Conservation (phyloP, 2,797 vertebrate genomes). For the Acrossocheilus fasciatus region DNA sequence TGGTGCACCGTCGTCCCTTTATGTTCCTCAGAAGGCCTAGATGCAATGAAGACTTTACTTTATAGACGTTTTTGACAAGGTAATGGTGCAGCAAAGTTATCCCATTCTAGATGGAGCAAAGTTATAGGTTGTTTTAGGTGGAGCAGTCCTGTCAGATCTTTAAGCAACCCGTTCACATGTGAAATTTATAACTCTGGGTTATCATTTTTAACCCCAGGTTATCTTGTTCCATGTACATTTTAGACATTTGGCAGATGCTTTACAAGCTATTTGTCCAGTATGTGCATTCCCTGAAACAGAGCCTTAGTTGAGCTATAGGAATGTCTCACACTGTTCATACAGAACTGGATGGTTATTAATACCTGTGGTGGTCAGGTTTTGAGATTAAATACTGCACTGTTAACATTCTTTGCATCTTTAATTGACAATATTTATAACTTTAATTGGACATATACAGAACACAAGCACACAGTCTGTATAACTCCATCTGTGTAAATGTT, state of each 20-base stretch:
- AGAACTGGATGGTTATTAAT: neutral
- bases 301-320: neutral
- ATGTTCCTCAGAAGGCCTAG: slow-evolving; percentile 17
- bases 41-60: slow-evolving; percentile 9
- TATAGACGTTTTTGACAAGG: slow-evolving; percentile 27
- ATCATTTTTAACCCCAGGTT: slow-evolving; percentile 18
- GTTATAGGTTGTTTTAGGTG: neutral
- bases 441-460: neutral
- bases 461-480: neutral
- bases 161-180: neutral
- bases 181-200: slow-evolving; percentile 13
- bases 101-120: neutral
- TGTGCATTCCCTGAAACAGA: neutral
- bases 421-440: neutral
- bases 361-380: neutral
- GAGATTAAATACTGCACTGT: neutral
- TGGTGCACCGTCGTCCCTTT: slow-evolving; percentile 9
- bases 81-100: slow-evolving; percentile 19
- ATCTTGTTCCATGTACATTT: slow-evolving; percentile 5
- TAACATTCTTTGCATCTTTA: neutral
- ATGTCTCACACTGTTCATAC: neutral
- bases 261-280: neutral
- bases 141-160: neutral
- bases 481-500: neutral
- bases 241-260: neutral